Base-by-base conservation (phyloP, 2,113 vertebrate genomes). In the Cyphomyrus discorhynchus region DNA sequence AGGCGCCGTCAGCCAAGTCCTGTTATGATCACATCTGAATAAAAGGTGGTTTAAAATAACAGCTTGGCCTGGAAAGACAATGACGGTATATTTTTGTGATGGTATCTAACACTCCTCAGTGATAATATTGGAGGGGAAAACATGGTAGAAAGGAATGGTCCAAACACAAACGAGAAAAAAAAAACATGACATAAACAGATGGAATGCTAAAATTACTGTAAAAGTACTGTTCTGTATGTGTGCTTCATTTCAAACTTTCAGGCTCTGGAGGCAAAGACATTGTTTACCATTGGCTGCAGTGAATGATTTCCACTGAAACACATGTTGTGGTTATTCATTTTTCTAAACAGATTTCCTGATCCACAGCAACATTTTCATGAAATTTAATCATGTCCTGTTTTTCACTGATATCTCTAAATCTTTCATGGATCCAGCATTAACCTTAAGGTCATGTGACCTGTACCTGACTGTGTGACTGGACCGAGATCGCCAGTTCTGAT, bases 81-180 rank as follows among this genome's bases (percentile, higher is more conserved):
- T 88, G 86, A 49, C 74, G 52, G 45, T 90, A 42, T 89, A 83
- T 91, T 88, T 88, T 27, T 92, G 62, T 66, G 86, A 74, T 88
- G 77, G 45, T 82, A 47, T 91, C 88, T 90, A 91, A 56, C 84
- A 42, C 74, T 80, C 6, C 74, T 19, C 35, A 42, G 82, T 47
- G 17, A 84, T 24, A 46, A 46, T 47, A 84, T 2, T 46, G 77
- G 31, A 53, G 13, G 9, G 39, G 3, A 47, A 87, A 86, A 58
- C 39, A 50, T 56, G 80, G 83, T 42, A 86, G 89, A 70, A 58
- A 91, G 53, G 53, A 88, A 84, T 90, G 56, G 83, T 90, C 10
- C 89, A 88, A 91, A 91, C 39, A 77, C 39, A 52, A 86, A 49
- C 7, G 13, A 50, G 24, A 86, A 50, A 47, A 84, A 39, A 83